Evolutionary conservation across 2,888 invertebrate genomes (phyloP), one percentile per base, ranked within the genome.

Genomic region (Habroteleia sp.): DNA sequence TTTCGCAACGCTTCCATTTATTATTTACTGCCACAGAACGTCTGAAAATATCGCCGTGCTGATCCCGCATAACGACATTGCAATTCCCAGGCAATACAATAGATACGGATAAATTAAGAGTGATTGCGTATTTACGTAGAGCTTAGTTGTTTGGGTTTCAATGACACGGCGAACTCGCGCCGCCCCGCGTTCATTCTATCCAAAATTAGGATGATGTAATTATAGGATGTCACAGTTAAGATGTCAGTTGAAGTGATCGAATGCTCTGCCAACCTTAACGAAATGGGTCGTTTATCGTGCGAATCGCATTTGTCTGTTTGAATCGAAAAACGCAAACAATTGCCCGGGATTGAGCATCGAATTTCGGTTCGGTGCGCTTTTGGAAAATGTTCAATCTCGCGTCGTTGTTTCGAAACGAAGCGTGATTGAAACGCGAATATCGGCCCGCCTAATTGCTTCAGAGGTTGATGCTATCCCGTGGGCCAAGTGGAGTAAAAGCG

Each of bases 131-230:
- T 65, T 72, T 73, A 50, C 65, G 25, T 16, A 50, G 23, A 42
- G 42, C 60, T 65, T 44, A 4, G 39, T 58, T 68, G 50, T 73
- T 73, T 60, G 39, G 52, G 68, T 66, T 73, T 68, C 74, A 69
- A 74, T 69, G 74, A 69, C 74, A 63, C 68, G 52, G 52, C 42
- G 39, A 16, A 35, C 66, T 68, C 7, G 41, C 31, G 23, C 27
- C 46, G 48, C 27, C 35, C 33, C 13, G 60, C 27, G 27, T 39
- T 54, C 52, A 68, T 65, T 76, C 74, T 65, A 42, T 78, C 77
- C 78, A 74, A 78, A 75, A 75, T 77, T 78, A 77, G 77, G 77
- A 77, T 78, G 74, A 76, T 76, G 77, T 72, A 77, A 78, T 77
- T 77, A 69, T 74, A 78, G 75, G 73, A 75, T 75, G 75, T 74